phyloP scores from a whole-genome alignment of 2,888 invertebrate genomes.

The Eupeodes luniger region DNA sequence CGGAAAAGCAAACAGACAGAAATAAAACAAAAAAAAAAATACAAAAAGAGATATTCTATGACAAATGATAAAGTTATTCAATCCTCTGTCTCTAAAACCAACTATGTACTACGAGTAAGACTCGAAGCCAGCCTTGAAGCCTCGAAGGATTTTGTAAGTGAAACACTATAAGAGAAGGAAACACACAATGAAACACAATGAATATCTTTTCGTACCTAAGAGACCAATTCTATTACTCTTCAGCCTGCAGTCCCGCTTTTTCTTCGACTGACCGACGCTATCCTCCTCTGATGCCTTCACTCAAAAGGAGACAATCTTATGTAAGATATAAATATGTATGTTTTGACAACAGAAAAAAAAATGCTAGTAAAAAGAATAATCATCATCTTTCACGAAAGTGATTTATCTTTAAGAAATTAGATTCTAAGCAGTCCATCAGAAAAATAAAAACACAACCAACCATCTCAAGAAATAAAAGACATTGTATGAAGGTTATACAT shows the following conservation, averaged over 20 bases:
- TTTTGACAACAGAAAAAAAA: background rate
- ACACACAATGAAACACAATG: slow-evolving; percentile 12
- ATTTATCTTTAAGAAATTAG: slow-evolving; percentile 7
- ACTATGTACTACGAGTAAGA: too few relatives aligned
- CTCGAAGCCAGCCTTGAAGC: too few relatives aligned
- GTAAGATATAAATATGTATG: background rate
- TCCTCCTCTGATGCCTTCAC: background rate
- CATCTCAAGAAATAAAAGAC: background rate
- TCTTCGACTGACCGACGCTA: too few relatives aligned
- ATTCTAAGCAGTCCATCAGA: background rate
- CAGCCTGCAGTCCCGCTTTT: background rate
- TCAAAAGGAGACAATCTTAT: background rate
- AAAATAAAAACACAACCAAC: background rate
- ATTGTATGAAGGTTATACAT: slow-evolving; percentile 19
- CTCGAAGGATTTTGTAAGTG: slow-evolving; percentile 18
- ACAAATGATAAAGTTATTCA: slow-evolving; percentile 68
- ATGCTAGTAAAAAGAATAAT: slow-evolving; percentile 7
- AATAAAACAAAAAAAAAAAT: background rate
- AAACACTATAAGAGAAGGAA: slow-evolving; percentile 19
- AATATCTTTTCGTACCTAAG: slow-evolving; percentile 2
- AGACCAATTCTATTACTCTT: slow-evolving; percentile 14
- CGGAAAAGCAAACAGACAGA: slow-evolving; percentile 7
- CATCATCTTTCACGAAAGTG: slow-evolving; percentile 4
- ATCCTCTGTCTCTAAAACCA: slow-evolving; percentile 36
- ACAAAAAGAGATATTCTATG: slow-evolving; percentile 8